phyloP scores from a whole-genome alignment of 2,888 invertebrate genomes.

The Hydrotaea diabolus region DNA sequence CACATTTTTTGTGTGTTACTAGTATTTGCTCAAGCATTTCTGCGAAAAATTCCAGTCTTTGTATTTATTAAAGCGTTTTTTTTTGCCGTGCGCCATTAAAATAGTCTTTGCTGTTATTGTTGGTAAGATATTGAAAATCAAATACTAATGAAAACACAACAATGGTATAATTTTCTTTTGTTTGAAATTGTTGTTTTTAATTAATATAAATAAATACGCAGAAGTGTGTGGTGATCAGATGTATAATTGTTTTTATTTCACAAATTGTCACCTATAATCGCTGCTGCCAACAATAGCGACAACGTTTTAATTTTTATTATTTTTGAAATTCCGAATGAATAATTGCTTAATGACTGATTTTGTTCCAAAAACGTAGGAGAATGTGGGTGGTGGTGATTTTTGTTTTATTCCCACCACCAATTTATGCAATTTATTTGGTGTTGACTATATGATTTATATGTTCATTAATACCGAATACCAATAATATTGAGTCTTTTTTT shows the following conservation, averaged over 20 bases:
- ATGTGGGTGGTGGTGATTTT: conserved; percentile 34
- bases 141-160: conserved; percentile 7
- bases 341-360: conserved; percentile 6
- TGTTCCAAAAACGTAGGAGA: conserved; percentile 9
- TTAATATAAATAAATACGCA: not conserved
- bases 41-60: not conserved
- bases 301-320: conserved; percentile 15
- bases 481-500: too few species aligned
- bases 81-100: not conserved
- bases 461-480: not conserved
- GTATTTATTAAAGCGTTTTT: not conserved
- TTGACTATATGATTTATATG: not conserved
- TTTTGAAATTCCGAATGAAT: not conserved
- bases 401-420: not conserved
- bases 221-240: not conserved
- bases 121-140: conserved; percentile 5
- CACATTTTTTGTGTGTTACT: conserved; percentile 23
- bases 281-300: conserved; percentile 36
- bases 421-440: not conserved
- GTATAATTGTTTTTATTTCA: conserved; percentile 39
- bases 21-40: not conserved
- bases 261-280: conserved; percentile 62
- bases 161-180: conserved; percentile 37
- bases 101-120: not conserved
- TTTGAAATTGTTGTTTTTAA: not conserved